These are phyloP conservation scores for Oscheius sp. DNA, from an alignment of 2,888 invertebrate species.

Conservation along the genomic window DNA sequence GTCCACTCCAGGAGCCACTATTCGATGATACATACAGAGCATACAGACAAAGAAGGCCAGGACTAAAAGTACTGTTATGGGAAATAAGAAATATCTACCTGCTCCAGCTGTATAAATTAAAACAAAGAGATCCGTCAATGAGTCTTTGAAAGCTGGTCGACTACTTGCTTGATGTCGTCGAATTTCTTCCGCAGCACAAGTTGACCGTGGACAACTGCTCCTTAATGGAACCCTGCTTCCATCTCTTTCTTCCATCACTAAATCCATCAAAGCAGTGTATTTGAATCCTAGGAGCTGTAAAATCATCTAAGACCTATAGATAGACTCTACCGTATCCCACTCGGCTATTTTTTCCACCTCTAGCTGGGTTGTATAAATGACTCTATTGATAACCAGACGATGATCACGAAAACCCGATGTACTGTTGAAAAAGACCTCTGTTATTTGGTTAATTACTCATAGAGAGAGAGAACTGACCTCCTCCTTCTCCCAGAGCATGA, in stretches of 20 bases:
- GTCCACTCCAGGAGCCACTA: constrained; percentile 47
- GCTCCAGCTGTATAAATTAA: constrained; percentile 51
- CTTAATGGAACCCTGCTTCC: constrained; percentile 39
- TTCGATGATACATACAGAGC: constrained; percentile 62
- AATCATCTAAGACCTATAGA: not conserved
- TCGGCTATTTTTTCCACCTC: constrained; percentile 50
- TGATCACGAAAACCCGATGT: constrained; percentile 50
- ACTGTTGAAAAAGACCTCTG: constrained; percentile 53
- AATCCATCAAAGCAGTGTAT: constrained; percentile 42
- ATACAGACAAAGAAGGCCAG: constrained; percentile 52
- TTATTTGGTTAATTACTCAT: not conserved
- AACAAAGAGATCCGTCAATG: constrained; percentile 46
- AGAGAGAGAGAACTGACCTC: not conserved
- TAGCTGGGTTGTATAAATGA: constrained; percentile 46
- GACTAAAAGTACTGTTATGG: constrained; percentile 28
- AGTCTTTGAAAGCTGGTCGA: constrained; percentile 44
- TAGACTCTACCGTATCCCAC: constrained; percentile 34
- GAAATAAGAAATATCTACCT: not conserved
- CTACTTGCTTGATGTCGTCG: constrained; percentile 38
- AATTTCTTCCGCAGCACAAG: constrained; percentile 46
- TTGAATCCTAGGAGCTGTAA: constrained; percentile 30
- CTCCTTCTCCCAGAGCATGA: constrained; percentile 46
- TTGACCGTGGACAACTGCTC: constrained; percentile 52
- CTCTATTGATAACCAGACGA: constrained; percentile 48
- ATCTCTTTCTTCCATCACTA: constrained; percentile 53